Evolutionary conservation across 2,113 vertebrate genomes (phyloP).

Genomic region (Pterocles burchelli): DNA sequence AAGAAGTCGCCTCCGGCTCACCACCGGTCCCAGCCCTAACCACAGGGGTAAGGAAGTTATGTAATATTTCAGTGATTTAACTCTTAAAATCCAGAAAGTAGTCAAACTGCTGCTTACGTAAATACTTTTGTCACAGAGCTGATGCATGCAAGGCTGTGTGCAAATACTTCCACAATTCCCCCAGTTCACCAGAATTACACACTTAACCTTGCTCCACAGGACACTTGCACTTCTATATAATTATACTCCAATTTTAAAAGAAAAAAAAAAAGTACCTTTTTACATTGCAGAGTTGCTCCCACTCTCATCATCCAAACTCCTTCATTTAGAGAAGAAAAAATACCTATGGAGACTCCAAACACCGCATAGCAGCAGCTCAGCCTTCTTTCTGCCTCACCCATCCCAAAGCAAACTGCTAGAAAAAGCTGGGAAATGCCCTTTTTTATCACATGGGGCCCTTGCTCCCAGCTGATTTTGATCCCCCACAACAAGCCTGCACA

Average conservation of each 20-base stretch:
- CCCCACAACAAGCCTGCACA: neutral
- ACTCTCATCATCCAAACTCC: fast-evolving
- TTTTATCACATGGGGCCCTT: fast-evolving
- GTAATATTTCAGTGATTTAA: neutral
- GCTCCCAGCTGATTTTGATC: neutral
- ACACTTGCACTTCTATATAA: fast-evolving
- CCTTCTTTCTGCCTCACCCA: fast-evolving
- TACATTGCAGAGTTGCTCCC: neutral
- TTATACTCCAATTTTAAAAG: neutral
- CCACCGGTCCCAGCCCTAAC: fast-evolving
- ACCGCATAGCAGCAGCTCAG: fast-evolving
- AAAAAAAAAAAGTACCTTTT: neutral
- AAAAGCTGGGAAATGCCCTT: neutral
- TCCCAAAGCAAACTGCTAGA: fast-evolving
- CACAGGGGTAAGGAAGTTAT: fast-evolving
- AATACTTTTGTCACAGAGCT: neutral
- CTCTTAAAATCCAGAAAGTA: neutral
- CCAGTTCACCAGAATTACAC: neutral
- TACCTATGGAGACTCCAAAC: fast-evolving
- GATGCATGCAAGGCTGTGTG: fast-evolving
- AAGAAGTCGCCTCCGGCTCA: neutral
- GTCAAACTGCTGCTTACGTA: neutral
- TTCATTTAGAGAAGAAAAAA: neutral
- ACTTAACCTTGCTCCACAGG: neutral
- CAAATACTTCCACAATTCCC: neutral